Conservation (phyloP, 2,113 vertebrate species). For the Engystomops pustulosus region DNA sequence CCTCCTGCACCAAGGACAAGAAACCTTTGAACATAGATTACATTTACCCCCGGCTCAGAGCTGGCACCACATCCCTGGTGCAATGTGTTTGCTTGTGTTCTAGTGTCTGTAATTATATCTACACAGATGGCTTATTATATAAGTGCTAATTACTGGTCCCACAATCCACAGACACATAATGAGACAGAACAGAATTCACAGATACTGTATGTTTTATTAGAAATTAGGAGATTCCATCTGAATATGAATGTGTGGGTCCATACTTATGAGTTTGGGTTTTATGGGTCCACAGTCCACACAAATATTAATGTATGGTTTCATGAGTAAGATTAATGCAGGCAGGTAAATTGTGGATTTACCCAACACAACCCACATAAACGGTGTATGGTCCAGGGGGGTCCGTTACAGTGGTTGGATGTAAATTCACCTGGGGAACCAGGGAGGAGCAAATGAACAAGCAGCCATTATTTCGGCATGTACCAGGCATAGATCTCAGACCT, state of each 20-base stretch:
- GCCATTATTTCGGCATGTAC: no score
- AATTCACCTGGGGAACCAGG: no score
- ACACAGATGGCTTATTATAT: slow-evolving; percentile 72
- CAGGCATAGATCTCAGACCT: no score
- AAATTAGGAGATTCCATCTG: not conserved
- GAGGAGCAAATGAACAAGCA: no score
- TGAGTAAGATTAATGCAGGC: no score
- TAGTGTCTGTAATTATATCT: slow-evolving; percentile 67
- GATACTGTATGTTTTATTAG: slow-evolving; percentile 10
- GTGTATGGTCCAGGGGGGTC: no score
- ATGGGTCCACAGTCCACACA: no score
- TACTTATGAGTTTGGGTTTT: no score
- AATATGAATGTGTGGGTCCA: slow-evolving; percentile 2
- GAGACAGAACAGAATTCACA: slow-evolving; percentile 54
- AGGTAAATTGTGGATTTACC: no score
- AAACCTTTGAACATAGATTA: not conserved
- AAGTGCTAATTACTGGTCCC: slow-evolving; percentile 68
- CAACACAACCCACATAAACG: no score
- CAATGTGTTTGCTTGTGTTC: slow-evolving; percentile 42
- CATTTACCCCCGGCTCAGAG: not conserved
- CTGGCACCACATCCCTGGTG: not conserved
- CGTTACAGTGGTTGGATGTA: no score
- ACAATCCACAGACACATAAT: slow-evolving; percentile 55
- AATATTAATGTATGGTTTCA: no score
- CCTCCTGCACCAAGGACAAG: not conserved